These are phyloP conservation scores for Xanthostigma xanthostigma DNA, from an alignment of 2,888 invertebrate species.

Conservation along the genomic window DNA sequence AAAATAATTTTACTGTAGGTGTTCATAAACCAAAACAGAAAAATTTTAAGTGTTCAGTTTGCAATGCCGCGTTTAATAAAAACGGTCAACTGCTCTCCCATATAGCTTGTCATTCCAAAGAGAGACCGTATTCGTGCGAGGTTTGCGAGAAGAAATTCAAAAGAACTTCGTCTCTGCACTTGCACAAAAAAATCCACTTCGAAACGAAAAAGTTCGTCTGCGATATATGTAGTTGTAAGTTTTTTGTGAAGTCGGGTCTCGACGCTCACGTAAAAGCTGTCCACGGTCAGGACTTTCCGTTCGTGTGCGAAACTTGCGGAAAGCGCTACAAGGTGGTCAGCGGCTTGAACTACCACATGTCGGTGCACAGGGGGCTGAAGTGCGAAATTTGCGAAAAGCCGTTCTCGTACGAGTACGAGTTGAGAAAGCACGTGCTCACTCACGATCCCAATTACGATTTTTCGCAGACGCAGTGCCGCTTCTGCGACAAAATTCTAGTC, in stretches of 20 bases:
- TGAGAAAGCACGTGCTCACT: not conserved
- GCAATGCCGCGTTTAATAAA: no score
- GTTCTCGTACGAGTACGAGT: not conserved
- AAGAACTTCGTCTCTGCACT: slow-evolving; percentile 7
- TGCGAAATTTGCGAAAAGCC: not conserved
- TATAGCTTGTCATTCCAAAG: no score
- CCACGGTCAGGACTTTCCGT: slow-evolving; percentile 24
- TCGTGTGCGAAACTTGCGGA: slow-evolving; percentile 31
- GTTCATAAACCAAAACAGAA: no score
- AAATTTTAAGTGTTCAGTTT: no score
- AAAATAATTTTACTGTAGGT: no score
- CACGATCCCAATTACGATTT: not conserved
- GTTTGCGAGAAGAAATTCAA: slow-evolving; percentile 12
- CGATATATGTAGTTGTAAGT: slow-evolving; percentile 24
- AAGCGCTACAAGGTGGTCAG: slow-evolving; percentile 27
- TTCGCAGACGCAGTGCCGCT: not conserved
- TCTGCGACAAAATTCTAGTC: not conserved
- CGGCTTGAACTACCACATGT: no score
- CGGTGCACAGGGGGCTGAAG: not conserved
- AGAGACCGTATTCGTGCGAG: slow-evolving; percentile 3
- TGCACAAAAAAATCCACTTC: slow-evolving; percentile 8
- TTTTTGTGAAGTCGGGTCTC: no score
- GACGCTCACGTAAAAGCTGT: no score
- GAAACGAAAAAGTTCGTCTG: slow-evolving; percentile 20
- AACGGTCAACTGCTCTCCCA: no score